phyloP scores from a whole-genome alignment of 2,888 invertebrate genomes.

The Drosophila histrio region DNA sequence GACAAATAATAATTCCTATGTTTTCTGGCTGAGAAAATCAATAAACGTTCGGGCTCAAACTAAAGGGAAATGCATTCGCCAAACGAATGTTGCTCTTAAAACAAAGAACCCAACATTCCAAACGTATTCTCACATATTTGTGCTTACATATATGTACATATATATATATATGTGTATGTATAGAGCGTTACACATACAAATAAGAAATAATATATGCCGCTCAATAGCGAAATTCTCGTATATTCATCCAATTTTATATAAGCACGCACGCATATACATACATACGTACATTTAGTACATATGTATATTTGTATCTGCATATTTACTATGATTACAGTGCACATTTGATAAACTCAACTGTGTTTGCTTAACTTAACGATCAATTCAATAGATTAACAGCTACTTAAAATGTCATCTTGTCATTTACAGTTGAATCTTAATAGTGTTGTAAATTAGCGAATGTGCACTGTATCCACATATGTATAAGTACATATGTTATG shows the following conservation, averaged over 20 bases:
- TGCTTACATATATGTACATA: slow-evolving; percentile 7
- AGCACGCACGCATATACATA: slow-evolving; percentile 1
- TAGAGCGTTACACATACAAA: too few species aligned
- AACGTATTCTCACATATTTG: slow-evolving; percentile 1
- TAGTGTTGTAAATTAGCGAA: neutral
- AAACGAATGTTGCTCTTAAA: slow-evolving; percentile 25
- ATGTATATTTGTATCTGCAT: neutral
- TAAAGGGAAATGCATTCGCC: slow-evolving; percentile 11
- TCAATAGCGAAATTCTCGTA: slow-evolving; percentile 21
- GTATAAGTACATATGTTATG: too few species aligned
- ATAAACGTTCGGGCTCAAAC: slow-evolving; percentile 40
- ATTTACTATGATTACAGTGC: neutral
- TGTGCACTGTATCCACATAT: neutral
- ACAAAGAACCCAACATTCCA: slow-evolving; percentile 29
- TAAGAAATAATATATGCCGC: slow-evolving; percentile 36
- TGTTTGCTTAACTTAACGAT: neutral
- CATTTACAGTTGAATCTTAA: neutral
- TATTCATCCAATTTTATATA: slow-evolving; percentile 19
- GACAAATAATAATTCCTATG: neutral
- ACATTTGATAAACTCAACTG: neutral
- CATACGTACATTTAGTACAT: slow-evolving; percentile 1
- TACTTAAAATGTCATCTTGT: slow-evolving; percentile 1
- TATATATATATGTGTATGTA: slow-evolving; percentile 9
- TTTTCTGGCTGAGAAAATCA: slow-evolving; percentile 44
- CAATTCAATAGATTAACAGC: neutral